These are phyloP conservation scores for Thereva unica DNA, from an alignment of 2,888 invertebrate species.

Conservation along the genomic window DNA sequence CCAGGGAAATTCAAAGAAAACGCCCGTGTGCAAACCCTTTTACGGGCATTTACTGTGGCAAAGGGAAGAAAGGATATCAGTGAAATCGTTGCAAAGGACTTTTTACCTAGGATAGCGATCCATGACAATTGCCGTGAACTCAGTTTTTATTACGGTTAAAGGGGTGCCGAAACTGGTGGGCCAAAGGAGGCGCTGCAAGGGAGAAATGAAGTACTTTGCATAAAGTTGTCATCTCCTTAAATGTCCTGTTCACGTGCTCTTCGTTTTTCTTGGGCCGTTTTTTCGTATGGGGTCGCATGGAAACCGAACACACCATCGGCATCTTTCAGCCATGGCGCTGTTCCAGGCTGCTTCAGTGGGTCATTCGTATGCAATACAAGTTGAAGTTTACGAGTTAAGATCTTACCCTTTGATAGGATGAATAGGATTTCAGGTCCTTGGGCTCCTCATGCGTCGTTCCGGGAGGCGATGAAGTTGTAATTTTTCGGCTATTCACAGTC, in stretches of 20 bases:
- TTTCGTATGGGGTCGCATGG: neutral
- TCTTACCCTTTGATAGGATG: constrained; percentile 28
- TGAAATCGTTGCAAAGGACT: constrained; percentile 10
- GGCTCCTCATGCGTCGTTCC: neutral
- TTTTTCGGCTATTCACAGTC: constrained; percentile 29
- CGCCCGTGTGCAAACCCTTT: too few species aligned
- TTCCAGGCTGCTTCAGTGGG: constrained; percentile 13
- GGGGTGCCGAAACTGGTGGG: neutral
- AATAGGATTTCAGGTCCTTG: constrained; percentile 1
- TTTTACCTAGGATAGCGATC: constrained; percentile 13
- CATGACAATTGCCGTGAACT: constrained; percentile 22
- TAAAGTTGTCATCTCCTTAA: constrained; percentile 33
- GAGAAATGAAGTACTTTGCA: constrained; percentile 29
- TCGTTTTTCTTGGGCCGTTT: constrained; percentile 5
- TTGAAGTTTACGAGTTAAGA: constrained; percentile 24
- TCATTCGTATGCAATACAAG: constrained; percentile 26
- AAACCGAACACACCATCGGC: constrained; percentile 16
- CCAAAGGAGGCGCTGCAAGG: constrained; percentile 3
- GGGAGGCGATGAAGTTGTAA: constrained; percentile 18
- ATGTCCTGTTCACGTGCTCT: constrained; percentile 19
- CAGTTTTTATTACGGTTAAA: constrained; percentile 33
- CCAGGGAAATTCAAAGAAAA: too few species aligned
- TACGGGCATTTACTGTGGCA: neutral
- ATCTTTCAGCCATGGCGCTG: constrained; percentile 2
- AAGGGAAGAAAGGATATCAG: constrained; percentile 16